A percentile compares a stretch with the other conserved stretches of the same genome.
phyloP scores from a whole-genome alignment of 1,140 invertebrate species.

The Druon quercuslanigerum region DNA sequence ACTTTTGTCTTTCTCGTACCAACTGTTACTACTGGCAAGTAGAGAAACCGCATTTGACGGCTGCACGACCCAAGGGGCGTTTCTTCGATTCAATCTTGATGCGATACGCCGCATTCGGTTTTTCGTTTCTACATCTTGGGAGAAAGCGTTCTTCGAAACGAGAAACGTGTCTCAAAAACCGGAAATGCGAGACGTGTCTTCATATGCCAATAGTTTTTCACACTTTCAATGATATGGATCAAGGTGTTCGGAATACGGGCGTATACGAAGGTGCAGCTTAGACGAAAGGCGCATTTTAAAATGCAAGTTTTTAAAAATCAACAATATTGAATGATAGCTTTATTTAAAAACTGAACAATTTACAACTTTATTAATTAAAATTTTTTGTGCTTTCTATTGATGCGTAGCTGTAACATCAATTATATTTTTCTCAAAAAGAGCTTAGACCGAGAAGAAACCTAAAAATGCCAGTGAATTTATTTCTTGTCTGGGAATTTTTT shows the following conservation, averaged over 20 bases:
- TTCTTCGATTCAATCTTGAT: constrained; percentile 27
- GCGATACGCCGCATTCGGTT: not conserved
- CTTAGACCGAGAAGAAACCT: too few species aligned
- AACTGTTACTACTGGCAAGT: not conserved
- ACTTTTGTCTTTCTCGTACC: not conserved
- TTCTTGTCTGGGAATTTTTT: too few species aligned
- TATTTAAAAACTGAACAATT: too few species aligned
- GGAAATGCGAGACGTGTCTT: constrained; percentile 8
- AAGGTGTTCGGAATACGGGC: not conserved
- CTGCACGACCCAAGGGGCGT: constrained; percentile 17
- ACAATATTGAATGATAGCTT: too few species aligned
- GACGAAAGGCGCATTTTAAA: not conserved
- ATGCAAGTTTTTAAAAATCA: too few species aligned
- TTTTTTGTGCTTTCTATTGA: too few species aligned
- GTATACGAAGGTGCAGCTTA: not conserved
- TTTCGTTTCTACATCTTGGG: not conserved
- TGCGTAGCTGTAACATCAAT: too few species aligned
- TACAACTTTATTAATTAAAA: too few species aligned
- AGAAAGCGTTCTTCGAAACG: constrained; percentile 1
- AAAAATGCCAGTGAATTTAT: too few species aligned
- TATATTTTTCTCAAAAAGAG: too few species aligned
- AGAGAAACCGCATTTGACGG: constrained; percentile 5
- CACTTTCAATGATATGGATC: constrained; percentile 24
- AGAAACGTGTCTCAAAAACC: constrained; percentile 15
- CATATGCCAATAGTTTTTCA: constrained; percentile 23